Conservation (phyloP, 2,888 invertebrate genomes). For the Rotaria macrura region DNA sequence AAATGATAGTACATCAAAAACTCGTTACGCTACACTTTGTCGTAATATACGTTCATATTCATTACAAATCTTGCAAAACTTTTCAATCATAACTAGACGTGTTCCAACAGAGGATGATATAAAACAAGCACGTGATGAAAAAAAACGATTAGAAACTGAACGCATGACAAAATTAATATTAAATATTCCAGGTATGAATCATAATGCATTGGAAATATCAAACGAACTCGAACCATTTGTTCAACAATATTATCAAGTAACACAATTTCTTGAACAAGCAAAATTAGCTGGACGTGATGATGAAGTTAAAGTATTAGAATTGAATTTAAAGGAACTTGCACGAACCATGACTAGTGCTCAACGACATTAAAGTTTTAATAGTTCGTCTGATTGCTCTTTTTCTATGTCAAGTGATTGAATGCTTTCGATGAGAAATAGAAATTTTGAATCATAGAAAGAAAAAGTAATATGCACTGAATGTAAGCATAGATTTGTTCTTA, state of each 20-base stretch:
- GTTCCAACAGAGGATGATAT: background rate
- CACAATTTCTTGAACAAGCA: background rate
- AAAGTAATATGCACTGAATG: no score
- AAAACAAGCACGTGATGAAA: background rate
- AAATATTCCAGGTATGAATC: background rate
- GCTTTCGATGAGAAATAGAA: no score
- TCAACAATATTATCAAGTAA: background rate
- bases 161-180: background rate
- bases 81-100: background rate
- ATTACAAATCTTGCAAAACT: background rate
- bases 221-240: background rate
- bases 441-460: no score
- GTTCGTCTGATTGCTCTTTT: no score
- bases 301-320: background rate
- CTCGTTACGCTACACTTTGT: background rate
- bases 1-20: background rate
- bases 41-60: constrained; percentile 2
- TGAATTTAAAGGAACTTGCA: background rate
- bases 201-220: background rate
- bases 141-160: background rate
- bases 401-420: no score
- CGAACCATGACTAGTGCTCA: background rate
- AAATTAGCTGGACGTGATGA: background rate
- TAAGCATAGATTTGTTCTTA: no score
- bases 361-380: background rate